Conservation (phyloP, 2,113 vertebrate genomes). For the Hirundichthys speculiger region DNA sequence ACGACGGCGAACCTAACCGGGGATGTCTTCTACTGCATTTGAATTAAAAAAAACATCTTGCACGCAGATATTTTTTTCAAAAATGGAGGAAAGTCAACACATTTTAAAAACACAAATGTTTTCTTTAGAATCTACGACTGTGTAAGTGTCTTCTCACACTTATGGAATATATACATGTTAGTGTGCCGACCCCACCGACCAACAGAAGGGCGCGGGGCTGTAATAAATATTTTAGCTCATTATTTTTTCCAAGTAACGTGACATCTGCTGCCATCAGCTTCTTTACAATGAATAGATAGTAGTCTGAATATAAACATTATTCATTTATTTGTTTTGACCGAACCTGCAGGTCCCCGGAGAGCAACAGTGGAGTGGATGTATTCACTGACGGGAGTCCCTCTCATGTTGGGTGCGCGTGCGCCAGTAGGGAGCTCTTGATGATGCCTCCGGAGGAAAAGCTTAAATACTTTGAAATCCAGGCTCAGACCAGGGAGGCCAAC, state of each 20-base stretch:
- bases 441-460: constrained; percentile 70
- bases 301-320: too few relatives aligned
- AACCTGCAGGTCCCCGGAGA: constrained; percentile 22
- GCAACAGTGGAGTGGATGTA: constrained; percentile 1
- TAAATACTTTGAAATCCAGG: constrained; percentile 43
- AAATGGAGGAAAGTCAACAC: constrained; percentile 10
- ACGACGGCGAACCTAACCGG: too few relatives aligned
- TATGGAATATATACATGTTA: too few relatives aligned
- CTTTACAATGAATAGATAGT: too few relatives aligned
- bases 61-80: too few relatives aligned
- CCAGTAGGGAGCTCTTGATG: constrained; percentile 32
- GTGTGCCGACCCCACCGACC: too few relatives aligned
- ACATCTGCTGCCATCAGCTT: too few relatives aligned
- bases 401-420: constrained; percentile 3
- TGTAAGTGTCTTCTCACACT: constrained; percentile 23
- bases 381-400: constrained; percentile 24
- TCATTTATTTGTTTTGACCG: background rate
- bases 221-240: too few relatives aligned
- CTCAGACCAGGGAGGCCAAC: constrained; percentile 45
- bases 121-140: constrained; percentile 4
- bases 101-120: background rate
- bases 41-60: too few relatives aligned
- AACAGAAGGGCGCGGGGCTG: too few relatives aligned
- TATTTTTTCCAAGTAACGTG: too few relatives aligned
- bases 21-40: too few relatives aligned